These are phyloP conservation scores for Cranoglanis bouderius DNA, from an alignment of 2,113 vertebrate species.

Conservation along the genomic window DNA sequence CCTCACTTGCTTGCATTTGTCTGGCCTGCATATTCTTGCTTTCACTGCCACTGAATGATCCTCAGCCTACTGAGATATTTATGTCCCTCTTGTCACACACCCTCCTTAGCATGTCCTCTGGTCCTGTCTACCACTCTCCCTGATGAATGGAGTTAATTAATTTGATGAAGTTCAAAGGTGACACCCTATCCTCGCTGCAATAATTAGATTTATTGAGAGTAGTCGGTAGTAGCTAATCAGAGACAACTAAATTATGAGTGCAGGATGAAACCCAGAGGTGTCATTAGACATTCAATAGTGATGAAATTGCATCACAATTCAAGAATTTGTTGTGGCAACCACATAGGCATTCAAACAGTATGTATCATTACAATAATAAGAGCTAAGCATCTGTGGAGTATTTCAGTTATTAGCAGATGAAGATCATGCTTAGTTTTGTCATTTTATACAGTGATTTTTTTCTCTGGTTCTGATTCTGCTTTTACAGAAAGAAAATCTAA, in stretches of 20 bases:
- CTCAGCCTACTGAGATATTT: slow-evolving; percentile 25
- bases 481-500: not conserved
- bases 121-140: slow-evolving; percentile 53
- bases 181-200: slow-evolving; percentile 71
- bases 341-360: not conserved
- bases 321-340: not conserved
- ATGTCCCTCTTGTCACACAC: slow-evolving; percentile 24
- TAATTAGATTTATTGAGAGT: slow-evolving; percentile 62
- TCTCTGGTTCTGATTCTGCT: not conserved
- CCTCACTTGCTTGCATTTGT: not conserved
- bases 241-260: slow-evolving; percentile 65
- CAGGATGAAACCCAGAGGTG: slow-evolving; percentile 60
- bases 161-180: slow-evolving; percentile 76
- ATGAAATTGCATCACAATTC: slow-evolving; percentile 4
- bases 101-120: slow-evolving; percentile 43
- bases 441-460: not conserved
- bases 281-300: not conserved
- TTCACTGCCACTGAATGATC: slow-evolving; percentile 59
- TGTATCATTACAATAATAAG: not conserved
- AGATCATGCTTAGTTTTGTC: not conserved
- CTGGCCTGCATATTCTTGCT: slow-evolving; percentile 48
- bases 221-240: slow-evolving; percentile 68
- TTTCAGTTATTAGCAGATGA: not conserved
- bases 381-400: not conserved
- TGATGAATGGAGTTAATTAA: slow-evolving; percentile 75